These are phyloP conservation scores for Rhombomys opimus DNA, from an alignment of 2,113 vertebrate species.

Conservation along the genomic window DNA sequence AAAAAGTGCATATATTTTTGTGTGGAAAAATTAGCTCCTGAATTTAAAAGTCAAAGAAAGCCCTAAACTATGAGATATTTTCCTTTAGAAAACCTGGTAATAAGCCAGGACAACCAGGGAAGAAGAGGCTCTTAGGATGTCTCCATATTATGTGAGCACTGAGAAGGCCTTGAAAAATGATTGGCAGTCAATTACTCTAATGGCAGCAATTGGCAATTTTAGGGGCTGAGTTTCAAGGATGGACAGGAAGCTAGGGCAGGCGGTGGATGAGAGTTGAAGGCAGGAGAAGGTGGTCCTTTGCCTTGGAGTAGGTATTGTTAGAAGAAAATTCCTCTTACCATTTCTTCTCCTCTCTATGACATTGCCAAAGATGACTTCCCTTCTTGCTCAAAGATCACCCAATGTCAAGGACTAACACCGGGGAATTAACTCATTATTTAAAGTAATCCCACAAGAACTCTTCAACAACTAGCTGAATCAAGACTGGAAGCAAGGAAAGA, in stretches of 20 bases:
- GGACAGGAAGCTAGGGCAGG: neutral
- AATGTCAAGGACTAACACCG: neutral
- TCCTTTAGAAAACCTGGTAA: conserved; percentile 19
- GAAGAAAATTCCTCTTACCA: neutral
- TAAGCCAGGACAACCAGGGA: neutral
- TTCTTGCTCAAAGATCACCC: neutral
- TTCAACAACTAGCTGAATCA: neutral
- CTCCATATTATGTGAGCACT: too few relatives aligned
- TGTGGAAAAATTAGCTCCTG: conserved; percentile 30
- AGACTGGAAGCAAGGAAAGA: neutral
- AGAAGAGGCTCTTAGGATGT: neutral
- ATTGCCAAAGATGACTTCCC: neutral
- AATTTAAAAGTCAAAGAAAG: conserved; percentile 23
- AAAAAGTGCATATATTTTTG: neutral
- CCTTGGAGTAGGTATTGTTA: neutral
- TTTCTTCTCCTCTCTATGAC: neutral
- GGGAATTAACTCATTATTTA: neutral
- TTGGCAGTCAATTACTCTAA: neutral
- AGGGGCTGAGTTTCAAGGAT: neutral
- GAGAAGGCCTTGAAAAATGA: neutral
- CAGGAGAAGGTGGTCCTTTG: fast-evolving
- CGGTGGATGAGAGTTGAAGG: neutral
- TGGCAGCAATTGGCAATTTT: neutral
- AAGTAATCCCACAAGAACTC: neutral
- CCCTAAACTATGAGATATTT: neutral